Percentiles rank a stretch among this genome's conserved stretches.
phyloP scores from a whole-genome alignment of 2,888 invertebrate species.

The Trilocha varians region DNA sequence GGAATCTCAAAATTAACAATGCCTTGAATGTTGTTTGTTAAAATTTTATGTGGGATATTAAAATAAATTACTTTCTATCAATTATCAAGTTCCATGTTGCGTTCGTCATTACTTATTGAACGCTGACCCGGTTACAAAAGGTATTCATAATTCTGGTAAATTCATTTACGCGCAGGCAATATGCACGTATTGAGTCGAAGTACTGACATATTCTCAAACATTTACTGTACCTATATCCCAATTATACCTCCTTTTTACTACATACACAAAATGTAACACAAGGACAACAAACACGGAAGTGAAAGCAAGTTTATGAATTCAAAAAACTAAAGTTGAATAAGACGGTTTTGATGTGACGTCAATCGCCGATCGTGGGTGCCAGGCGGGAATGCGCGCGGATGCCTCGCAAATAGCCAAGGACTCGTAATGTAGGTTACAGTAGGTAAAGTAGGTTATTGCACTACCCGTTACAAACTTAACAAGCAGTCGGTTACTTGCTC shows the following conservation, averaged over 20 bases:
- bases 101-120: constrained; percentile 41
- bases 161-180: constrained; percentile 58
- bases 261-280: not conserved
- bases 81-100: constrained; percentile 14
- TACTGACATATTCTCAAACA: constrained; percentile 13
- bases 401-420: constrained; percentile 55
- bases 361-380: constrained; percentile 57
- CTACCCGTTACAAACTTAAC: constrained; percentile 46
- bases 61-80: constrained; percentile 6
- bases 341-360: constrained; percentile 45
- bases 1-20: constrained; percentile 12
- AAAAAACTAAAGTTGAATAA: not conserved
- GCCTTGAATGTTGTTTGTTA: not conserved
- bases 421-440: constrained; percentile 64
- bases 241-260: too few species aligned
- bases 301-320: not conserved
- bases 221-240: too few species aligned
- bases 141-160: constrained; percentile 55
- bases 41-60: not conserved
- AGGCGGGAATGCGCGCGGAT: constrained; percentile 57
- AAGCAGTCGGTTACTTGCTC: constrained; percentile 39
- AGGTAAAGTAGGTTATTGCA: constrained; percentile 74
- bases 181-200: constrained; percentile 44
- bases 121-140: constrained; percentile 39
- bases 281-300: not conserved